Conservation (phyloP, 2,888 invertebrate genomes). For the Bimastos eiseni region DNA sequence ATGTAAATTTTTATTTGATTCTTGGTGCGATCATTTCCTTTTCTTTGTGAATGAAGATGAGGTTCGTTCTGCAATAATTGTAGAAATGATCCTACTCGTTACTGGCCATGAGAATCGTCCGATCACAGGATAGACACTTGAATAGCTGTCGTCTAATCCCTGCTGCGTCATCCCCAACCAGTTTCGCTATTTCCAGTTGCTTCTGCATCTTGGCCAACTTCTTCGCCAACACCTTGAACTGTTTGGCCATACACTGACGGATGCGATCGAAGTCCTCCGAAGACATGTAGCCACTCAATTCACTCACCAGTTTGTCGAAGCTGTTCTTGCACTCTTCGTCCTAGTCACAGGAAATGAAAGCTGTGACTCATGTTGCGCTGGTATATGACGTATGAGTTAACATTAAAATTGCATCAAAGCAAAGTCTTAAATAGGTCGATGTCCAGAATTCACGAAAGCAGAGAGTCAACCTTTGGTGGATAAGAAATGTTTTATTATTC, state of each 20-base stretch:
- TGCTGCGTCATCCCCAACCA: constrained; percentile 9
- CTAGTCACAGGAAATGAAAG: not conserved
- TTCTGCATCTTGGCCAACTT: constrained; percentile 27
- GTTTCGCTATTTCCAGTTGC: not conserved
- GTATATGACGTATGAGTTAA: too few species aligned
- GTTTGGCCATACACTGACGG: constrained; percentile 23
- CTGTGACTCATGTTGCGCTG: too few species aligned
- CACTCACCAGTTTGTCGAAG: constrained; percentile 23
- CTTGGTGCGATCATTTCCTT: too few species aligned
- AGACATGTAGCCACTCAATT: constrained; percentile 13
- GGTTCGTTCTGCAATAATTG: not conserved
- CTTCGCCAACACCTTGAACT: constrained; percentile 27
- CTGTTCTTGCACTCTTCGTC: constrained; percentile 8
- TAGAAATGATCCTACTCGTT: not conserved
- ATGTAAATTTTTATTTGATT: too few species aligned
- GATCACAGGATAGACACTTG: constrained; percentile 28
- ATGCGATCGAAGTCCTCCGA: constrained; percentile 24
- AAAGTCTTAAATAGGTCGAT: too few species aligned
- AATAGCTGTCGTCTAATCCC: constrained; percentile 6
- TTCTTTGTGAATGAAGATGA: not conserved
- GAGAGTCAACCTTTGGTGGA: too few species aligned
- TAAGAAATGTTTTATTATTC: too few species aligned
- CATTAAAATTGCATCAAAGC: too few species aligned
- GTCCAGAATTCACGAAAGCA: too few species aligned
- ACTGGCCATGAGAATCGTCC: not conserved